These are phyloP conservation scores for Apogon talboti DNA, from an alignment of 2,797 vertebrate species.

Conservation along the genomic window DNA sequence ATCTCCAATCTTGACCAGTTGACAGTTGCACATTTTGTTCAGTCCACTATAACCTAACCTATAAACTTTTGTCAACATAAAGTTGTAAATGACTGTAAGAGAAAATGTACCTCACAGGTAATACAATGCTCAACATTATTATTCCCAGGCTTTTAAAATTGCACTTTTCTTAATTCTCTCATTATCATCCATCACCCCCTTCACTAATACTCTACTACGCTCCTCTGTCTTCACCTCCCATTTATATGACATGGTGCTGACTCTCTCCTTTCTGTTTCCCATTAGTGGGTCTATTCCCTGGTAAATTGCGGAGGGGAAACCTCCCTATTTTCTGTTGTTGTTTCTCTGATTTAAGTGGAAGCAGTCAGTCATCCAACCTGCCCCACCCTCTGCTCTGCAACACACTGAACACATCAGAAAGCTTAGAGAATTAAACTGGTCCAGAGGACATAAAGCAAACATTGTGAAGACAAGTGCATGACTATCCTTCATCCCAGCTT, in stretches of 20 bases:
- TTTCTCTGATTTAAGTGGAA: constrained; percentile 60
- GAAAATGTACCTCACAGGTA: neutral
- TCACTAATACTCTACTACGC: neutral
- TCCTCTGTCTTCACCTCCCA: constrained; percentile 5
- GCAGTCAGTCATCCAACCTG: constrained; percentile 31
- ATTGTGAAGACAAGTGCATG: constrained; percentile 51
- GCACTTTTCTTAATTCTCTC: constrained; percentile 2
- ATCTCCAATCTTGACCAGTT: constrained; percentile 14
- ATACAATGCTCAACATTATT: neutral
- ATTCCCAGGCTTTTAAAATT: neutral
- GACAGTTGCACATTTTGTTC: neutral
- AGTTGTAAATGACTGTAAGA: neutral
- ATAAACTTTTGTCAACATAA: neutral
- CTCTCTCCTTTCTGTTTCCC: constrained; percentile 55
- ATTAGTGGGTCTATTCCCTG: constrained; percentile 55
- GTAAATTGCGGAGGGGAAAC: constrained; percentile 41
- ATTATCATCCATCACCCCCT: constrained; percentile 2
- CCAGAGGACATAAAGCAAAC: constrained; percentile 43
- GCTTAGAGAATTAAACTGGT: constrained; percentile 39
- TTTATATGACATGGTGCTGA: neutral
- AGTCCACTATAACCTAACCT: neutral
- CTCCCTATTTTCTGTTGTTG: constrained; percentile 48
- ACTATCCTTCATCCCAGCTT: constrained; percentile 2
- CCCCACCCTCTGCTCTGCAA: constrained; percentile 55
- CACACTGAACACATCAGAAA: constrained; percentile 60